Evolutionary conservation across 2,888 invertebrate species (phyloP), one percentile per base, ranked within the genome.

Genomic region (Buathra laborator): DNA sequence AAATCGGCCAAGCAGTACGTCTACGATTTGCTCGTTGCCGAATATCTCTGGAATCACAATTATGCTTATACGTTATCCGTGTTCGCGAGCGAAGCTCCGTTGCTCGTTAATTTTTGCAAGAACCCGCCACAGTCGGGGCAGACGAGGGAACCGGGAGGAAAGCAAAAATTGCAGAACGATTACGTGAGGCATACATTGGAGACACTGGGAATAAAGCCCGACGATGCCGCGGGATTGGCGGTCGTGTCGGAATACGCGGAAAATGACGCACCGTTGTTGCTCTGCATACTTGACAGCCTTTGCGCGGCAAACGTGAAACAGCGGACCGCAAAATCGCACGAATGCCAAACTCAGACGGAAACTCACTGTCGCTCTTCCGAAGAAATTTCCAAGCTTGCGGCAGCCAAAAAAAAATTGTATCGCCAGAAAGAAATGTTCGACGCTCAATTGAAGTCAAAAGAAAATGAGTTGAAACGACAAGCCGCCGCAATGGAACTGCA

Each of bases 1-100:
- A 93, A 90, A 83, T 92, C 93, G 53, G 93, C 93, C 0, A 93
- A 93, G 66, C 94, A 94, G 66, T 94, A 94, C 44, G 88, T 94
- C 48, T 92, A 93, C 37, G 94, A 94, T 88, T 87, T 94, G 79
- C 84, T 94, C 6, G 89, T 94, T 81, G 94, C 93, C 0, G 94
- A 94, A 75, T 94, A 94, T 87, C 87, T 94, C 46, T 92, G 92
- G 83, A 92, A 90, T 85, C 91, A 91, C 68, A 93, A 93, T 89
- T 94, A 93, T 66, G 90, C 90, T 19, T 94, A 93, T 72, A 91
- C 94, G 0, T 75, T 94, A 16, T 94, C 94, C 2, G 92, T 94
- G 74, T 93, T 94, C 75, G 91, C 94, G 14, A 94, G 94, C 56
- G 94, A 94, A 87, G 93, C 92, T 68, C 93, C 93, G 1, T 78